Percentiles rank a stretch among this genome's conserved stretches.
These are phyloP conservation scores for Desoria tigrina DNA, from an alignment of 2,888 invertebrate genomes.

Conservation along the genomic window DNA sequence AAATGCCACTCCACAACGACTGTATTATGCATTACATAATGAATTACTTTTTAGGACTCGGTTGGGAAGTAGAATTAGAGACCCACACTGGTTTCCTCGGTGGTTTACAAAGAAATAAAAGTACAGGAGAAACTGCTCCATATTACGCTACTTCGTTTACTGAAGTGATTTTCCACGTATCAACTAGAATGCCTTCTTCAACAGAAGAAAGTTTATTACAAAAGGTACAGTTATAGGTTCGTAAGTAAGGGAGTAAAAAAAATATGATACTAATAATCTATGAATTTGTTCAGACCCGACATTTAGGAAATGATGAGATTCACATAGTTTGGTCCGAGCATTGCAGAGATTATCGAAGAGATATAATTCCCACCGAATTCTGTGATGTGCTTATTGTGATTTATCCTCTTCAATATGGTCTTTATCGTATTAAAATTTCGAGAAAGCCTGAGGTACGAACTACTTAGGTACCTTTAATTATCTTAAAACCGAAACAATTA, in stretches of 20 bases:
- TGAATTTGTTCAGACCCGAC: constrained; percentile 70
- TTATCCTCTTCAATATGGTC: constrained; percentile 80
- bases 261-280: neutral
- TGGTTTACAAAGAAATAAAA: constrained; percentile 84
- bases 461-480: neutral
- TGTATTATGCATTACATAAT: too few species aligned
- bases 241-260: too few species aligned
- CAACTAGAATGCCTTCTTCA: constrained; percentile 93
- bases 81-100: constrained; percentile 94
- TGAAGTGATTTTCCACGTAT: constrained; percentile 96
- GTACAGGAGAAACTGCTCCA: constrained; percentile 89
- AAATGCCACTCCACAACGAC: too few species aligned
- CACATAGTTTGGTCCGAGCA: constrained; percentile 95
- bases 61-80: constrained; percentile 86
- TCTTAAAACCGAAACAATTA: neutral
- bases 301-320: constrained; percentile 96
- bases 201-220: constrained; percentile 82
- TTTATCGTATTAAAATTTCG: constrained; percentile 84
- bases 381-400: constrained; percentile 96
- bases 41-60: constrained; percentile 61
- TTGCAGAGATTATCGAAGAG: constrained; percentile 88
- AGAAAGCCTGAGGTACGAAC: constrained; percentile 78
- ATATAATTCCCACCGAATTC: constrained; percentile 98
- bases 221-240: constrained; percentile 64
- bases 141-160: constrained; percentile 91